phyloP scores from a whole-genome alignment of 2,888 invertebrate species.

The Dromius quadrimaculatus region DNA sequence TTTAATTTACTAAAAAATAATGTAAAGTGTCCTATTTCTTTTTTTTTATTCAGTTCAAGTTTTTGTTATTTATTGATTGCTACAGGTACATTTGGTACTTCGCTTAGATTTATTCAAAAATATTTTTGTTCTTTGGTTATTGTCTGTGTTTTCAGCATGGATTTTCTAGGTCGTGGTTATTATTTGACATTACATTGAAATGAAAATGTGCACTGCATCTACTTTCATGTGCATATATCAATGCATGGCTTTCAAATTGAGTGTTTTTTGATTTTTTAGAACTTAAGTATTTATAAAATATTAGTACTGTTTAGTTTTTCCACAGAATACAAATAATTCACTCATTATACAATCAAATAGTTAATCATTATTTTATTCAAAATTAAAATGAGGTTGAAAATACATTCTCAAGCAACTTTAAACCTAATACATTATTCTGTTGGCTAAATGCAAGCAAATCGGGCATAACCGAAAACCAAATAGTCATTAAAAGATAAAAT shows the following conservation, averaged over 20 bases:
- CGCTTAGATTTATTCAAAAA: constrained; percentile 30
- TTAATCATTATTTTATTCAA: constrained; percentile 6
- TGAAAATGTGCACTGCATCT: constrained; percentile 7
- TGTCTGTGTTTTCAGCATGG: constrained; percentile 41
- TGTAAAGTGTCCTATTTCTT: constrained; percentile 28
- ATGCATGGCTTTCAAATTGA: constrained; percentile 27
- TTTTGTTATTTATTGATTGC: constrained; percentile 17
- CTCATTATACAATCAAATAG: not conserved
- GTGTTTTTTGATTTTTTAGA: constrained; percentile 39
- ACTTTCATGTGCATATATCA: constrained; percentile 10
- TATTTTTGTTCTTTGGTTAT: constrained; percentile 12
- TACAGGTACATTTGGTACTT: constrained; percentile 45
- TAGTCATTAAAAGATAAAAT: too few species aligned
- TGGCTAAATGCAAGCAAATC: too few species aligned
- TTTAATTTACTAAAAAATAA: constrained; percentile 50
- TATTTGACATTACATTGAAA: not conserved
- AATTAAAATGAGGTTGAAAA: too few species aligned
- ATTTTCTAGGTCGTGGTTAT: constrained; percentile 41
- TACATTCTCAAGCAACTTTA: too few species aligned
- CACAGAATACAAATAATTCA: constrained; percentile 10
- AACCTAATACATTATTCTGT: too few species aligned
- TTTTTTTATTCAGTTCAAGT: constrained; percentile 17
- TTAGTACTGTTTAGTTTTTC: constrained; percentile 8
- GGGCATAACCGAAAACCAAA: too few species aligned
- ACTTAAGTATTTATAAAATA: constrained; percentile 42